Evolutionary conservation across 2,113 vertebrate genomes (phyloP).

Genomic region (Hippopotamus amphibius): DNA sequence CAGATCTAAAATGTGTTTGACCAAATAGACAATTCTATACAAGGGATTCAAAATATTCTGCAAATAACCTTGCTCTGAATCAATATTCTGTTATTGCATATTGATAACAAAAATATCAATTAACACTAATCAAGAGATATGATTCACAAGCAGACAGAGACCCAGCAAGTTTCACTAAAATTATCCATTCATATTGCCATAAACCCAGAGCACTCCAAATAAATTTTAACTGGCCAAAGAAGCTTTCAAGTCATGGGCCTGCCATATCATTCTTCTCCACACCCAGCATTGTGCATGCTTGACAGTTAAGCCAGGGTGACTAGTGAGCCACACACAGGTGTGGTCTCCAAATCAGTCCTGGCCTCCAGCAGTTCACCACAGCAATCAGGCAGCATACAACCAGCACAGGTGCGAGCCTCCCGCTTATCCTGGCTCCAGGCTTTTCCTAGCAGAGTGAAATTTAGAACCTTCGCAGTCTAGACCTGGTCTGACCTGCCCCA

Average conservation of each 20-base stretch:
- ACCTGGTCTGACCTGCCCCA: not conserved
- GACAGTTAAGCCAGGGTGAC: not conserved
- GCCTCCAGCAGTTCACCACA: not conserved
- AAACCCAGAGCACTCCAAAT: not conserved
- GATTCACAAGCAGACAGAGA: constrained; percentile 25
- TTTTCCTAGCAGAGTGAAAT: not conserved
- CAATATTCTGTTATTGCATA: constrained; percentile 5
- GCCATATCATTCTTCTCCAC: not conserved
- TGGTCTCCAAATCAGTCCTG: not conserved
- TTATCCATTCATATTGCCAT: not conserved
- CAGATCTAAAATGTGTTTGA: constrained; percentile 21
- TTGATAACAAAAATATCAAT: constrained; percentile 31
- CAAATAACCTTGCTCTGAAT: constrained; percentile 35
- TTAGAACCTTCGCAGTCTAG: not conserved
- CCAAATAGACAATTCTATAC: constrained; percentile 21
- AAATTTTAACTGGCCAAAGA: not conserved
- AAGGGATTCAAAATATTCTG: constrained; percentile 40
- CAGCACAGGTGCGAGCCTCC: not conserved
- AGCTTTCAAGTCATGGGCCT: not conserved
- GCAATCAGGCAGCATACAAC: not conserved
- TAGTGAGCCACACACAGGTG: not conserved
- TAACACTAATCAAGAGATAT: not conserved
- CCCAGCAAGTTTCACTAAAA: not conserved
- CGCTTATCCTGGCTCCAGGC: not conserved
- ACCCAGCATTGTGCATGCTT: not conserved